Percentiles rank a stretch among this genome's conserved stretches.
Conservation (phyloP, 2,888 invertebrate species). For the Hololepta plana region DNA sequence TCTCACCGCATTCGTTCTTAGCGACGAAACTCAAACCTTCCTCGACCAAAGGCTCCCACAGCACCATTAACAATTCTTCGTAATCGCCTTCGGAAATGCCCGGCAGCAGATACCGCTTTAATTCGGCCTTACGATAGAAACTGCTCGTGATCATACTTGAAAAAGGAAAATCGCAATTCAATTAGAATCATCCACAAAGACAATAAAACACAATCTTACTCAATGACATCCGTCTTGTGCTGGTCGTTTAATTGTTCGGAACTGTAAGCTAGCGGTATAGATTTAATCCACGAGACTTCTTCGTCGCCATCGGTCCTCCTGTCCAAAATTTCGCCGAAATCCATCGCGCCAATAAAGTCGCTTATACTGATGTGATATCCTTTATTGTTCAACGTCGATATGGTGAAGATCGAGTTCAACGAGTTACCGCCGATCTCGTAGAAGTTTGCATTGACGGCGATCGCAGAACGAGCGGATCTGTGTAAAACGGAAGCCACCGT, state of each 20-base stretch:
- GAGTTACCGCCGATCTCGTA: slow-evolving; percentile 78
- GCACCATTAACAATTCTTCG: slow-evolving; percentile 40
- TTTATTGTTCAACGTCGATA: slow-evolving; percentile 53
- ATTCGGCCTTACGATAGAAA: slow-evolving; percentile 69
- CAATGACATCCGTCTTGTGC: slow-evolving; percentile 46
- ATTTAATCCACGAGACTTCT: slow-evolving; percentile 14
- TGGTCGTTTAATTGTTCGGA: slow-evolving; percentile 36
- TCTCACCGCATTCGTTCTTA: slow-evolving; percentile 30
- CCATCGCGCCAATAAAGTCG: slow-evolving; percentile 56
- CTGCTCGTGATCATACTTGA: slow-evolving; percentile 63
- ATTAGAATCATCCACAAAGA: slow-evolving; percentile 3
- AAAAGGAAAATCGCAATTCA: slow-evolving; percentile 10
- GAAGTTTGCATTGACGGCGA: slow-evolving; percentile 51
- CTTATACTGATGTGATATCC: slow-evolving; percentile 64
- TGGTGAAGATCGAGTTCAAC: slow-evolving; percentile 67
- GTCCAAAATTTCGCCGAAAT: slow-evolving; percentile 46
- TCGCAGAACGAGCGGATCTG: slow-evolving; percentile 37
- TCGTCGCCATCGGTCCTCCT: slow-evolving; percentile 28
- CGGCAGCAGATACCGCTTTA: slow-evolving; percentile 59
- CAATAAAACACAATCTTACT: slow-evolving; percentile 31
- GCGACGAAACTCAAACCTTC: slow-evolving; percentile 54
- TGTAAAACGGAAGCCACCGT: slow-evolving; percentile 56
- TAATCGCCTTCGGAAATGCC: slow-evolving; percentile 50
- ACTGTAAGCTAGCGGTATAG: slow-evolving; percentile 23
- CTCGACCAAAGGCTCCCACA: slow-evolving; percentile 50